Percentiles rank a stretch among this genome's conserved stretches.
Evolutionary conservation across 2,113 vertebrate genomes (phyloP).

Genomic region (Scytalopus superciliaris): DNA sequence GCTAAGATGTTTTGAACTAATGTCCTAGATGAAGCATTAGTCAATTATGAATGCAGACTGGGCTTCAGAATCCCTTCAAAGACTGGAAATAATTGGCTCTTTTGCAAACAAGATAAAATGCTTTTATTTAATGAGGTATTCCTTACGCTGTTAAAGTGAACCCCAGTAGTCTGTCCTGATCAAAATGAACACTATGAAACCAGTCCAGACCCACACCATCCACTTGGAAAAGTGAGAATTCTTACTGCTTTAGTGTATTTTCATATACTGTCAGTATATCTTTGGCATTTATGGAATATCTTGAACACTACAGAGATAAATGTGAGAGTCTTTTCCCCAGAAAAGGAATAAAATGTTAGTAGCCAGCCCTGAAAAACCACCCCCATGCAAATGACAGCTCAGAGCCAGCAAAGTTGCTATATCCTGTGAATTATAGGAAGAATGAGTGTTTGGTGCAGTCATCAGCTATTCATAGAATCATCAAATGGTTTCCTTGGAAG

Average conservation of each 20-base stretch:
- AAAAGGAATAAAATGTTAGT: not conserved
- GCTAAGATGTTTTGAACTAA: constrained; percentile 11
- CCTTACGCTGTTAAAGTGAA: not conserved
- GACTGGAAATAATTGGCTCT: not conserved
- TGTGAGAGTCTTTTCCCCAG: not conserved
- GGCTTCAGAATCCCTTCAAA: constrained; percentile 4
- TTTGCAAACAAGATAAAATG: not conserved
- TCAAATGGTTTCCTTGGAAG: not conserved
- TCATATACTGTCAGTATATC: not conserved
- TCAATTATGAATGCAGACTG: constrained; percentile 8
- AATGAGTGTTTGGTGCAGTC: not conserved
- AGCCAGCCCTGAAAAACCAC: not conserved
- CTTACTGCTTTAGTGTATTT: not conserved
- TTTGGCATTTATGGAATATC: not conserved
- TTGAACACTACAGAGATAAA: not conserved
- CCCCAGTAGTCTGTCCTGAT: not conserved
- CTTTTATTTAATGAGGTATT: constrained; percentile 15
- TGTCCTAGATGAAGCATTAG: constrained; percentile 15
- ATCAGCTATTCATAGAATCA: not conserved
- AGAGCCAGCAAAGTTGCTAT: not conserved
- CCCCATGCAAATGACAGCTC: not conserved
- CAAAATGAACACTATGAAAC: not conserved
- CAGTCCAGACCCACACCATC: not conserved
- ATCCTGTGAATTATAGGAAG: not conserved
- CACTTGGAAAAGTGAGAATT: not conserved